Percentiles rank a stretch among this genome's conserved stretches.
These are phyloP conservation scores for Tinea semifulvella DNA, from an alignment of 2,888 invertebrate species.

Conservation along the genomic window DNA sequence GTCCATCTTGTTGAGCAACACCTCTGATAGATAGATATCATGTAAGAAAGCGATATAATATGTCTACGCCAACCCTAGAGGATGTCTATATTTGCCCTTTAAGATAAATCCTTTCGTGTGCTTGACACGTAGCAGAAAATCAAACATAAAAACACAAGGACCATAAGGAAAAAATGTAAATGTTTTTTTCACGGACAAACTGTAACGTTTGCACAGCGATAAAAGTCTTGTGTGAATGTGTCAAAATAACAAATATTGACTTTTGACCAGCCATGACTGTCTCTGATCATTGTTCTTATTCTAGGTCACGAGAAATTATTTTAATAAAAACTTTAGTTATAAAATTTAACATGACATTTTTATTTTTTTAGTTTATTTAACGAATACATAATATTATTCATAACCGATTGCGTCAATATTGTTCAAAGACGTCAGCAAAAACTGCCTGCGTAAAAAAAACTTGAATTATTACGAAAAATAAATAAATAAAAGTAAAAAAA, in stretches of 20 bases:
- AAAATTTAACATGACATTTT: too few relatives aligned
- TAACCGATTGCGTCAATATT: too few relatives aligned
- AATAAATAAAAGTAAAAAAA: too few relatives aligned
- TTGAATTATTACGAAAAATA: too few relatives aligned
- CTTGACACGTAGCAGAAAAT: constrained; percentile 60
- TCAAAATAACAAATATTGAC: constrained; percentile 66
- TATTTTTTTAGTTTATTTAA: too few relatives aligned
- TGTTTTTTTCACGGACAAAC: constrained; percentile 60
- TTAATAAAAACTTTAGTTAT: neutral
- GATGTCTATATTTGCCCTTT: constrained; percentile 49
- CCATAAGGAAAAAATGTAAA: constrained; percentile 52
- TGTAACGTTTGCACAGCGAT: constrained; percentile 57
- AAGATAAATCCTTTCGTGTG: constrained; percentile 50
- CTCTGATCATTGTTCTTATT: constrained; percentile 21
- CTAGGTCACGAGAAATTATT: constrained; percentile 4
- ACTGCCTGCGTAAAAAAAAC: too few relatives aligned
- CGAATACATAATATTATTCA: too few relatives aligned
- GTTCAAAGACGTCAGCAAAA: too few relatives aligned
- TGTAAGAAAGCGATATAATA: too few relatives aligned
- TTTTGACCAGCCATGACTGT: constrained; percentile 35
- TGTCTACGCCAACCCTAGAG: constrained; percentile 26
- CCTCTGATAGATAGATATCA: too few relatives aligned
- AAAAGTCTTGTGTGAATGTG: constrained; percentile 62
- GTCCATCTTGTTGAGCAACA: too few relatives aligned
- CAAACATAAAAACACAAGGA: constrained; percentile 47